Evolutionary conservation across 2,113 vertebrate genomes (phyloP).

Genomic region (Apaloderma vittatum): DNA sequence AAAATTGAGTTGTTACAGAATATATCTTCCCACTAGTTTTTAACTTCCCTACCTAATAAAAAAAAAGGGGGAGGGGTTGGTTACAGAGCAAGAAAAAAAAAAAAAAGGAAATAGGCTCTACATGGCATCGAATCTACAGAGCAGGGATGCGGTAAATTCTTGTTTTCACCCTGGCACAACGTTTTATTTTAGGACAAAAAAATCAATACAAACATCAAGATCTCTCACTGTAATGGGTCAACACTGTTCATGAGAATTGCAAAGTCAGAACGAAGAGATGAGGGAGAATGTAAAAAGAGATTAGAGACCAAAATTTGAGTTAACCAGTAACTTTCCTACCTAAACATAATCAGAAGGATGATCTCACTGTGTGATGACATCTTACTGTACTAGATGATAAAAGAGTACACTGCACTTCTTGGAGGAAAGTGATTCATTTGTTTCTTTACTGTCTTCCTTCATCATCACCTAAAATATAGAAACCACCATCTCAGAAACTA

Average conservation of each 20-base stretch:
- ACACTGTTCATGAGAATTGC: neutral
- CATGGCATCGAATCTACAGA: neutral
- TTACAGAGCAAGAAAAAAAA: neutral
- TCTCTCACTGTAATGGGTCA: neutral
- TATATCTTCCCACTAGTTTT: neutral
- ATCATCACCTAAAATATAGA: neutral
- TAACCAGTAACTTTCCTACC: neutral
- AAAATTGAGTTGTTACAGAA: neutral
- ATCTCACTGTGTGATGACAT: neutral
- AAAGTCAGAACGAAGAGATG: neutral
- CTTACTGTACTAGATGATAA: neutral
- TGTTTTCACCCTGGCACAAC: neutral
- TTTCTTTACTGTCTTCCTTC: neutral
- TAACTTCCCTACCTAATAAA: neutral
- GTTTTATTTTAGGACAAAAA: neutral
- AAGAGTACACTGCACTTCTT: neutral
- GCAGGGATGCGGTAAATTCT: neutral
- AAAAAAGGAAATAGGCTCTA: neutral
- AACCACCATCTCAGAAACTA: neutral
- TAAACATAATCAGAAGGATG: neutral
- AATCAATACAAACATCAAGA: neutral
- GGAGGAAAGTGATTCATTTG: neutral
- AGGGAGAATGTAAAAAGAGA: neutral
- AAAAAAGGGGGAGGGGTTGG: neutral
- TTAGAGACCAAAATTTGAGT: neutral